These are phyloP conservation scores for Artemia franciscana DNA, from an alignment of 1,140 invertebrate species.

Conservation along the genomic window DNA sequence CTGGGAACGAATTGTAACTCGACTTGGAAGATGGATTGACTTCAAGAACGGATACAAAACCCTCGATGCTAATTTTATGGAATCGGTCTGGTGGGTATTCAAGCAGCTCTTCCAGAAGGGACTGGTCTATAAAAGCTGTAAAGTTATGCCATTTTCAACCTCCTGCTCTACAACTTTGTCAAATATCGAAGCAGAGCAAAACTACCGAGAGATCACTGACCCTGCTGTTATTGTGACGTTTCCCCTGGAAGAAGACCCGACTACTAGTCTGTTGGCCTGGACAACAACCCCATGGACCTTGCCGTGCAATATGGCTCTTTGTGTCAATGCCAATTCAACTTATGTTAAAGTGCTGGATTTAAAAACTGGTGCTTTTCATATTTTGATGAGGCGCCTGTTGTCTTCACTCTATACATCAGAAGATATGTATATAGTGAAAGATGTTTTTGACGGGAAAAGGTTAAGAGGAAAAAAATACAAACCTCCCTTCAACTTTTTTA, in stretches of 20 bases:
- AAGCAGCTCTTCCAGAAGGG: conserved; percentile 86
- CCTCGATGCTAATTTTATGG: conserved; percentile 96
- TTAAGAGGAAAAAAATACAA: conserved; percentile 63
- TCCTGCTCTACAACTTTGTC: conserved; percentile 90
- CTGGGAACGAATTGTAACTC: conserved; percentile 68
- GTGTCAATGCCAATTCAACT: conserved; percentile 68
- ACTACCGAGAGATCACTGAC: conserved; percentile 96
- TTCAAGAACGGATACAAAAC: conserved; percentile 99
- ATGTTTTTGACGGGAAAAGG: conserved; percentile 55
- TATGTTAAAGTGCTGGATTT: conserved; percentile 60
- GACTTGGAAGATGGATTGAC: conserved; percentile 92
- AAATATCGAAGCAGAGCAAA: conserved; percentile 96
- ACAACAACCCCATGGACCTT: conserved; percentile 99
- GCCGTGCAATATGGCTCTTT: conserved; percentile 83
- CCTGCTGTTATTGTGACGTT: conserved; percentile 76
- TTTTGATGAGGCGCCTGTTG: conserved; percentile 69
- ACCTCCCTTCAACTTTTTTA: conserved; percentile 41
- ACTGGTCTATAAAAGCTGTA: conserved; percentile 84
- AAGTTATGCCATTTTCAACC: conserved; percentile 97
- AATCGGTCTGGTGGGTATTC: conserved; percentile 98
- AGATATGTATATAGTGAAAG: conserved; percentile 43
- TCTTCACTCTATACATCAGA: conserved; percentile 53
- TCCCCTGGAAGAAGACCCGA: conserved; percentile 42
- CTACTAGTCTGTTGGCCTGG: conserved; percentile 67
- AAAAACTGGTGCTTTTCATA: conserved; percentile 41